These are phyloP conservation scores for Aphelocoma californica DNA, from an alignment of 2,797 vertebrate species.

Conservation along the genomic window DNA sequence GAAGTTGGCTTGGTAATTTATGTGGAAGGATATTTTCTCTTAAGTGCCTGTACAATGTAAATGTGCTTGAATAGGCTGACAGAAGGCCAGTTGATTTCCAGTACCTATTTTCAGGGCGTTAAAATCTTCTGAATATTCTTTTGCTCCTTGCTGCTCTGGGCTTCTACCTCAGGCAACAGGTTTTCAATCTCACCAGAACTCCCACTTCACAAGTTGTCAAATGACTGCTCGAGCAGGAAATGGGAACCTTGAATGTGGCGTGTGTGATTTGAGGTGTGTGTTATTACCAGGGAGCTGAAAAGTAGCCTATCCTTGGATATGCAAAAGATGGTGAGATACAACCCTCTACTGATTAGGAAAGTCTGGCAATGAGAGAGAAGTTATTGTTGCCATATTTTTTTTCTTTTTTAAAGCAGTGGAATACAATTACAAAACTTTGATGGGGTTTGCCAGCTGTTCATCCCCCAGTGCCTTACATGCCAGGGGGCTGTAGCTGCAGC, in stretches of 20 bases:
- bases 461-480: neutral
- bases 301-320: neutral
- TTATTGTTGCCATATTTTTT: neutral
- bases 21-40: neutral
- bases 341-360: neutral
- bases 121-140: neutral
- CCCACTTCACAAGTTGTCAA: slow-evolving; percentile 48
- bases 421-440: neutral
- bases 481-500: neutral
- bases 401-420: neutral
- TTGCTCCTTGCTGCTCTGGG: neutral
- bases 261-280: neutral
- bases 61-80: neutral
- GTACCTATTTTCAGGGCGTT: neutral
- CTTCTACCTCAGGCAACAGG: slow-evolving; percentile 19
- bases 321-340: neutral
- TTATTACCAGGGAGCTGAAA: neutral
- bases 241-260: neutral
- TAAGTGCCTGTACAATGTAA: neutral
- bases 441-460: neutral
- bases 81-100: neutral
- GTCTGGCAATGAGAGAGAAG: neutral
- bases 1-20: neutral
- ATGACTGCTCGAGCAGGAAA: slow-evolving; percentile 35
- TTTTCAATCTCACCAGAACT: slow-evolving; percentile 41